A percentile compares a stretch with the other conserved stretches of the same genome.
Conservation (phyloP, 2,113 vertebrate species). For the Turdus rufiventris region DNA sequence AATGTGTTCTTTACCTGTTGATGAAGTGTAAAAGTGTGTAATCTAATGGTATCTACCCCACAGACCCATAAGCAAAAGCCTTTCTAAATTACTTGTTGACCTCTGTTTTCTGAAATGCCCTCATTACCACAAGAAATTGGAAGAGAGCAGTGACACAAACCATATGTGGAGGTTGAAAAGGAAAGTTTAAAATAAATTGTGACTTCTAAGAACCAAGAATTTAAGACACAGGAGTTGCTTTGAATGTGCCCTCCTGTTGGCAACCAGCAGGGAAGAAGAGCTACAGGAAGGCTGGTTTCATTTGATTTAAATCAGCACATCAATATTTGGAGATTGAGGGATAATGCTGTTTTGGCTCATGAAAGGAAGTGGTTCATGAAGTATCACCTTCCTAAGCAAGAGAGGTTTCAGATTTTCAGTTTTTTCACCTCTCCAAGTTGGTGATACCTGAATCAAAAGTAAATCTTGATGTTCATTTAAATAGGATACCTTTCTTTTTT, state of each 20-base stretch:
- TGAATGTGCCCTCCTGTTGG: background rate
- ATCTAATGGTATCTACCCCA: background rate
- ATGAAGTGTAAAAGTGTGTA: background rate
- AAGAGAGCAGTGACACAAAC: background rate
- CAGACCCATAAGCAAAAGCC: background rate
- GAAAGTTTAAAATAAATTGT: background rate
- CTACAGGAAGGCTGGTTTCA: background rate
- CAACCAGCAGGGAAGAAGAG: background rate
- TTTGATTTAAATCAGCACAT: background rate
- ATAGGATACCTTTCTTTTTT: background rate
- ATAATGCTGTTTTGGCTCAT: background rate
- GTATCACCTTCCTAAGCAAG: background rate
- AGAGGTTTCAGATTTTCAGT: background rate
- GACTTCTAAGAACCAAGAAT: background rate
- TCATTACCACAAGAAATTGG: background rate
- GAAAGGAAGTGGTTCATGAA: background rate
- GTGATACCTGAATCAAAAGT: background rate
- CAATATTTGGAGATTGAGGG: background rate
- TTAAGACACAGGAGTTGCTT: background rate
- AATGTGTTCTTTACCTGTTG: background rate
- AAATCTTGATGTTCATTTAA: background rate
- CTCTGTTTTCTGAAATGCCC: background rate
- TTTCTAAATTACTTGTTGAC: background rate
- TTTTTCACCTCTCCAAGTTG: background rate
- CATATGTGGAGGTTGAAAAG: background rate